These are phyloP conservation scores for Nineta flava DNA, from an alignment of 2,888 invertebrate species.

Conservation along the genomic window DNA sequence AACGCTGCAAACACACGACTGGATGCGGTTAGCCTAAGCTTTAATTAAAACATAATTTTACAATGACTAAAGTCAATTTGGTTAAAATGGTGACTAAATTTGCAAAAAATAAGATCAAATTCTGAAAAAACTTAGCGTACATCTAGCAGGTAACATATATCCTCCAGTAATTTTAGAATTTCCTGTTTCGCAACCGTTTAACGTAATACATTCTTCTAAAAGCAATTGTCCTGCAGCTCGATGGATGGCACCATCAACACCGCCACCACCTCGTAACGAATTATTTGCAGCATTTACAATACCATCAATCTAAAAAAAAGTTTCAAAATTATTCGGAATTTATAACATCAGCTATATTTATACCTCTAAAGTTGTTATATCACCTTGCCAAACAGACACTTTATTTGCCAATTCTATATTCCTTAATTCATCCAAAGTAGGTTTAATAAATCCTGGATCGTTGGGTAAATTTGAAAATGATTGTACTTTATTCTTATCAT, in stretches of 20 bases:
- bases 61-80: no score
- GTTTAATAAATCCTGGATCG: conserved; percentile 12
- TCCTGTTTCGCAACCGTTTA: conserved; percentile 66
- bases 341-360: conserved; percentile 6
- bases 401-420: conserved; percentile 37
- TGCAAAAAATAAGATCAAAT: no score
- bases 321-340: background rate
- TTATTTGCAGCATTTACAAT: conserved; percentile 86
- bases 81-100: no score
- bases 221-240: conserved; percentile 49
- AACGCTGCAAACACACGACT: no score
- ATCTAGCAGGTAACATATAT: conserved; percentile 68
- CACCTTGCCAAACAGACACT: conserved; percentile 55
- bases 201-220: conserved; percentile 52
- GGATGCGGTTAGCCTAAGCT: no score
- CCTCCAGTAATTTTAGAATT: conserved; percentile 71
- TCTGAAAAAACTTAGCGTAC: conserved; percentile 32
- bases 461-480: conserved; percentile 24
- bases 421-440: conserved; percentile 18
- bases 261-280: conserved; percentile 60
- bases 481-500: conserved; percentile 25
- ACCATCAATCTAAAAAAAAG: conserved; percentile 47
- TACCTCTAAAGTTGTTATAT: conserved; percentile 67
- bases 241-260: conserved; percentile 87
- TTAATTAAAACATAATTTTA: no score